Base-by-base conservation (phyloP, 2,113 vertebrate genomes). In the Eira barbara region DNA sequence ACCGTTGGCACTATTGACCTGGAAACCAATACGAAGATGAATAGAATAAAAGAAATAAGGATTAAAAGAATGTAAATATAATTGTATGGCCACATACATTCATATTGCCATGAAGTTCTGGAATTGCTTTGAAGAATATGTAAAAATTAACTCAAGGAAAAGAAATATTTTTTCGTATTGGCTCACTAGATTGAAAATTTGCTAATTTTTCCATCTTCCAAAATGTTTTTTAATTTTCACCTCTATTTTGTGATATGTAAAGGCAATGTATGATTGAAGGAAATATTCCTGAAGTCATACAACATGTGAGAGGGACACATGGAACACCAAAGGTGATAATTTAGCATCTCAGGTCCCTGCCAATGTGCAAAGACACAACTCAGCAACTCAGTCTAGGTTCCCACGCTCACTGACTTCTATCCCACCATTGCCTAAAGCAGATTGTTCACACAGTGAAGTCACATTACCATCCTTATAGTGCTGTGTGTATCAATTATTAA, bases 81-180 rank as follows among this genome's bases (percentile, higher is more conserved):
- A 78, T 81, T 65, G 14, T 61, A 88, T 84, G 31, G 79, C 17
- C 31, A 59, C 25, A 49, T 89, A 34, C 71, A 89, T 76, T 76
- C 69, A 49, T 57, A 65, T 21, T 86, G 25, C 71, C 45, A 61
- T 57, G 55, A 63, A 91, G 59, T 91, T 89, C 42, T 89, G 29
- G 47, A 89, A 67, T 88, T 84, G 4, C 31, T 74, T 84, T 88
- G 29, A 89, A 78, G 21, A 78, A 1, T 36, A 81, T 45, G 80
- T 78, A 57, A 97, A 96, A 93, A 85, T 39, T 85, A 93, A 89
- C 76, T 69, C 29, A 83, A 93, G 39, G 20, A 93, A 97, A 91
- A 55, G 20, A 25, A 79, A n/a, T 79, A 42, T 71, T 82, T 93
- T 96, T 96, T 71, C 57, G 10, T 55, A 65, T 89, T 84, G 23